Percentiles rank a stretch among this genome's conserved stretches.
These are phyloP conservation scores for Ammospiza nelsoni DNA, from an alignment of 2,113 vertebrate species.

Conservation along the genomic window DNA sequence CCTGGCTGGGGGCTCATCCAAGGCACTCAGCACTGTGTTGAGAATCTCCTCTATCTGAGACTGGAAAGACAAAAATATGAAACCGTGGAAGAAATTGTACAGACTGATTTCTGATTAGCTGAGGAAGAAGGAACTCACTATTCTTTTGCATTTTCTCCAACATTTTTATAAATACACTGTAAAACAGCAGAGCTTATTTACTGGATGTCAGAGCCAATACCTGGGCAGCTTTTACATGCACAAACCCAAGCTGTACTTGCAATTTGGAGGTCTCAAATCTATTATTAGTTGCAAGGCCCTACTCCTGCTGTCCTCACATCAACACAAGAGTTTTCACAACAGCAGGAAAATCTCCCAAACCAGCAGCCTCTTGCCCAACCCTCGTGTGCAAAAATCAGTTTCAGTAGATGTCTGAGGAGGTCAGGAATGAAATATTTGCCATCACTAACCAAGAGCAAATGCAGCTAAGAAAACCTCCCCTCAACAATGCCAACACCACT, in stretches of 20 bases:
- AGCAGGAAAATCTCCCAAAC: neutral
- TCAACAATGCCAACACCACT: neutral
- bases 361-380: neutral
- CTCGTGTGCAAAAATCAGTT: neutral
- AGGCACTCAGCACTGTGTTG: neutral
- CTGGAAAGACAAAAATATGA: neutral
- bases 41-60: slow-evolving; percentile 35
- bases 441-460: neutral
- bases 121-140: neutral
- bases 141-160: neutral
- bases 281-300: neutral
- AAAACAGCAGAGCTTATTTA: neutral
- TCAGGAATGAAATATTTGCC: neutral
- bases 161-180: fast-evolving
- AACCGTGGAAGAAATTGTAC: neutral
- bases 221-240: neutral
- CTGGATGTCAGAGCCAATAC: neutral
- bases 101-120: neutral
- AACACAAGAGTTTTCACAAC: neutral
- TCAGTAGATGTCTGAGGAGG: neutral
- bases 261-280: neutral
- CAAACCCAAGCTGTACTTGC: neutral
- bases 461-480: neutral
- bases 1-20: slow-evolving; percentile 21
- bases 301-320: neutral